Conservation (phyloP, 30 jellyfish, hydroid and myxozoan genomes). For the Aurelia aurita complex sp. Pacific region DNA sequence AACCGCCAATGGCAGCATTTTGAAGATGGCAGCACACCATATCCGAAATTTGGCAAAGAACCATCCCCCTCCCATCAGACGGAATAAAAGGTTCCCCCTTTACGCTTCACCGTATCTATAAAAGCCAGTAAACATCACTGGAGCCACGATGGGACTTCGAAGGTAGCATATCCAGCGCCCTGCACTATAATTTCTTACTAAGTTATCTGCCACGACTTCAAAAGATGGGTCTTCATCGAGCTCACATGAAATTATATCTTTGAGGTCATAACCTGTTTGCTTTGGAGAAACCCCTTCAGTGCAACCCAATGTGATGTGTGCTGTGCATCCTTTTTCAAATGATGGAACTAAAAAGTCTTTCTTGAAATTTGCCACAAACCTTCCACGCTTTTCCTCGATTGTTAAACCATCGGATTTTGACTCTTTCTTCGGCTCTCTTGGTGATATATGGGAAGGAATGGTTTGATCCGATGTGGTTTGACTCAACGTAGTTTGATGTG, state of each 20-base stretch:
- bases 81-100: no score
- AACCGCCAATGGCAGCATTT: no score
- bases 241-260: constrained; percentile 33
- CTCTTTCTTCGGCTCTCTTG: background rate
- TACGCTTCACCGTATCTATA: background rate
- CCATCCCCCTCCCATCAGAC: no score
- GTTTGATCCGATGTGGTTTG: background rate
- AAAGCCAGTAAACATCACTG: constrained; percentile 29
- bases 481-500: background rate
- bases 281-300: constrained; percentile 46
- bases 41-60: no score
- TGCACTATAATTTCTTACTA: constrained; percentile 38
- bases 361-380: background rate
- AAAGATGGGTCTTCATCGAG: constrained; percentile 9
- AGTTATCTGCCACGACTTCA: constrained; percentile 6
- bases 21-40: no score
- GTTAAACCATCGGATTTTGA: background rate
- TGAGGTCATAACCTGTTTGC: constrained; percentile 36
- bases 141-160: constrained; percentile 18
- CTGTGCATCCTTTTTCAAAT: constrained; percentile 68
- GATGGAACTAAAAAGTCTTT: constrained; percentile 11
- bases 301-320: constrained; percentile 72
- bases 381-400: background rate
- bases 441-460: background rate
- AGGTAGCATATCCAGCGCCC: constrained; percentile 70